These are phyloP conservation scores for Pasiphila rectangulata DNA, from an alignment of 2,888 invertebrate species.

Conservation along the genomic window DNA sequence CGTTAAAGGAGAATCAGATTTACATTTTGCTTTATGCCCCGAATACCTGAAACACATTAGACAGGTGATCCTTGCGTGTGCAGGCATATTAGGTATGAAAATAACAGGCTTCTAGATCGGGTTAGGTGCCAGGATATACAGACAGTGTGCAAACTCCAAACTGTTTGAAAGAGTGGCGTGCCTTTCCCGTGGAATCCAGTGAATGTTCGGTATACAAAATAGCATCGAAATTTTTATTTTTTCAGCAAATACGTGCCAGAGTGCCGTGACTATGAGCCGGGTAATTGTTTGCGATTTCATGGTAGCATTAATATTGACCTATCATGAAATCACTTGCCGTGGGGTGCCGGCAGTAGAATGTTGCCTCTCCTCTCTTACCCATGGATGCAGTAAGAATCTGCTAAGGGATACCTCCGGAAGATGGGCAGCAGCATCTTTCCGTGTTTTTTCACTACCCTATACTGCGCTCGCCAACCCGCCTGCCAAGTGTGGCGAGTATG, in stretches of 20 bases:
- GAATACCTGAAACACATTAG: no score
- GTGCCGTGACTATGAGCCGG: slow-evolving; percentile 16
- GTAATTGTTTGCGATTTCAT: slow-evolving; percentile 13
- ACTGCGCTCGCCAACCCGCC: no score
- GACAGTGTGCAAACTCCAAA: slow-evolving; percentile 32
- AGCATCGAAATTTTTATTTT: slow-evolving; percentile 21
- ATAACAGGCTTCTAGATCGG: slow-evolving; percentile 8
- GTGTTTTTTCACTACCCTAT: no score
- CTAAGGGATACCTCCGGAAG: no score
- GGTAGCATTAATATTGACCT: slow-evolving; percentile 14
- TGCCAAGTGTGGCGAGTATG: no score
- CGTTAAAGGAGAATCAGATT: no score
- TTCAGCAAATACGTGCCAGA: slow-evolving; percentile 22
- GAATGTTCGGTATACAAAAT: slow-evolving; percentile 21
- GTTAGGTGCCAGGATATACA: slow-evolving; percentile 25
- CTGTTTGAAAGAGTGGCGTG: slow-evolving; percentile 32
- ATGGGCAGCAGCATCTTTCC: no score
- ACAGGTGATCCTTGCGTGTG: slow-evolving; percentile 10
- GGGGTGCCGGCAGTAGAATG: no score
- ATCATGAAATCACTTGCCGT: slow-evolving; percentile 11
- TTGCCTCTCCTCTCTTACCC: no score
- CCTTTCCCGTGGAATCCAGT: slow-evolving; percentile 18
- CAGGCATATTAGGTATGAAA: slow-evolving; percentile 2
- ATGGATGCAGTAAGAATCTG: no score
- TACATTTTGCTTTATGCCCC: no score